Conservation (phyloP, 2,113 vertebrate genomes). For the Cottus gobio region DNA sequence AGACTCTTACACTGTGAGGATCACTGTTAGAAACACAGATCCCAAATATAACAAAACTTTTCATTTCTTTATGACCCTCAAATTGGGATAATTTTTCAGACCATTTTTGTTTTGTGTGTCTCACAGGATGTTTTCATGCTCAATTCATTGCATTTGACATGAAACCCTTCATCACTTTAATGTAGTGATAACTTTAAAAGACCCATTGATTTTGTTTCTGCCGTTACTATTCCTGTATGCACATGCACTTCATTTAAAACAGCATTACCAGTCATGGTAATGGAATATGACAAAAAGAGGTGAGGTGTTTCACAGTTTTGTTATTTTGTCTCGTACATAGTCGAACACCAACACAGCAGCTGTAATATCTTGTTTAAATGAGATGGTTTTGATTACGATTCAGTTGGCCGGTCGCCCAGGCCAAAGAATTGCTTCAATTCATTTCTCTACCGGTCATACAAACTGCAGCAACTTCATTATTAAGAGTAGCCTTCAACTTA, state of each 20-base stretch:
- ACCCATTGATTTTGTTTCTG: neutral
- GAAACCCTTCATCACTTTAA: neutral
- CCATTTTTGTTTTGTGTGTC: neutral
- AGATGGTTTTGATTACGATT: conserved; percentile 14
- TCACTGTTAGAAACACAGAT: neutral
- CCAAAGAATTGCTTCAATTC: conserved; percentile 6
- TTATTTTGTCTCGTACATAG: neutral
- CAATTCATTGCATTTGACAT: neutral
- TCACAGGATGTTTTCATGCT: neutral
- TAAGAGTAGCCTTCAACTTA: conserved; percentile 2
- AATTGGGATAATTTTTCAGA: neutral
- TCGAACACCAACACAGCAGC: neutral
- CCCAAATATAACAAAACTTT: neutral
- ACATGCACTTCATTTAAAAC: neutral
- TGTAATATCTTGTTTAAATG: neutral
- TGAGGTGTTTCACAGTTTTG: neutral
- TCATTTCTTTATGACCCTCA: neutral
- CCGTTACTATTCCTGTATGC: neutral
- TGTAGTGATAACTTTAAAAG: neutral
- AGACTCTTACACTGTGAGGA: neutral
- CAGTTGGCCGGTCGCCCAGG: conserved; percentile 13
- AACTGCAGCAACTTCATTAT: conserved; percentile 30
- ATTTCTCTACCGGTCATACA: neutral
- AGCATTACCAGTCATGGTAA: neutral
- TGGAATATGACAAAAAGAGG: neutral